A percentile compares a stretch with the other conserved stretches of the same genome.
phyloP scores from a whole-genome alignment of 2,888 invertebrate genomes.

The Drosophila quinaria region DNA sequence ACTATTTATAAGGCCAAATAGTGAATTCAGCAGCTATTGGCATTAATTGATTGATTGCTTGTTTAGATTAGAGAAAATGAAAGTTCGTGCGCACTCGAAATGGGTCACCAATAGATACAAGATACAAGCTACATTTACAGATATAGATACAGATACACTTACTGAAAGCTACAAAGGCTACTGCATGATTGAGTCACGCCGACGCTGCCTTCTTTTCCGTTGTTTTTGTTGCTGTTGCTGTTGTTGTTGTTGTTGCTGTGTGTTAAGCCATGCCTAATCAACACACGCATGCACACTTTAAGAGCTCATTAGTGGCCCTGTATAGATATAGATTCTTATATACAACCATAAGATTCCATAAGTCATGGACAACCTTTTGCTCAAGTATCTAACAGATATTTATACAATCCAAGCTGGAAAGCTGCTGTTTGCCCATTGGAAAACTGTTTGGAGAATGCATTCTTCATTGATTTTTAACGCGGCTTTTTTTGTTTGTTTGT shows the following conservation, averaged over 20 bases:
- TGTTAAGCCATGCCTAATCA: conserved; percentile 66
- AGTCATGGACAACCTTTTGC: conserved; percentile 58
- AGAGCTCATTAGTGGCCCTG: conserved; percentile 52
- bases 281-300: conserved; percentile 47
- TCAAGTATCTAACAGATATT: conserved; percentile 32
- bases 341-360: conserved; percentile 40
- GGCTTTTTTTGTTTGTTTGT: conserved; percentile 43
- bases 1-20: conserved; percentile 50
- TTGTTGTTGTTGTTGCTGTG: conserved; percentile 29
- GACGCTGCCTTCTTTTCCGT: conserved; percentile 47
- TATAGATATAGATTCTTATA: conserved; percentile 17
- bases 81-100: conserved; percentile 61
- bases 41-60: conserved; percentile 79
- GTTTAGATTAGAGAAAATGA: conserved; percentile 76
- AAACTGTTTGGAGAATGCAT: conserved; percentile 71
- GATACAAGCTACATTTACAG: conserved; percentile 11
- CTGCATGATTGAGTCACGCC: conserved; percentile 45
- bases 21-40: conserved; percentile 55
- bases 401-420: conserved; percentile 44
- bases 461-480: conserved; percentile 72
- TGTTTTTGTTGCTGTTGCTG: conserved; percentile 19
- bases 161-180: conserved; percentile 45
- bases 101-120: conserved; percentile 64
- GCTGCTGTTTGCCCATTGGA: conserved; percentile 63
- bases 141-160: conserved; percentile 37